These are phyloP conservation scores for Thereva nobilitata DNA, from an alignment of 2,888 invertebrate genomes.

Conservation along the genomic window DNA sequence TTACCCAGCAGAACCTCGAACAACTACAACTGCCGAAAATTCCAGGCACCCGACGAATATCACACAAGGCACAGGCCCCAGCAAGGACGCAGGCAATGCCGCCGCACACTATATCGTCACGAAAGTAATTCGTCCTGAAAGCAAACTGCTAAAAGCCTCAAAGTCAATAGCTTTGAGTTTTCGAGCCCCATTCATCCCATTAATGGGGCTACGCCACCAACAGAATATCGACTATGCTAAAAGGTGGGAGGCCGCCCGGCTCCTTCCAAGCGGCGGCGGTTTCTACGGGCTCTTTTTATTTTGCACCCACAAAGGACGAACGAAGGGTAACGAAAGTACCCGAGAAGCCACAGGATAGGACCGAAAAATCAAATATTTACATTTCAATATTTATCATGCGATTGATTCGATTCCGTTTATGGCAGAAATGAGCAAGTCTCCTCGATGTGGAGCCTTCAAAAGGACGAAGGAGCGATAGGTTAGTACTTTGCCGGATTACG, in stretches of 20 bases:
- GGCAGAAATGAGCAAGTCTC: slow-evolving; percentile 22
- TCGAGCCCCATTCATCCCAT: slow-evolving; percentile 26
- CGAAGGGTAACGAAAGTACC: slow-evolving; percentile 13
- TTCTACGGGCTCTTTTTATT: too few species aligned
- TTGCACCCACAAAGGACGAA: too few species aligned
- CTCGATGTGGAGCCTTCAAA: neutral
- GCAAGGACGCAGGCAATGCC: too few species aligned
- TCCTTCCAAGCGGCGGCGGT: too few species aligned
- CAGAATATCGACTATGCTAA: slow-evolving; percentile 1
- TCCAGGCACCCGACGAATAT: too few species aligned
- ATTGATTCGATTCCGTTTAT: slow-evolving; percentile 37
- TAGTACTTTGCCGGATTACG: too few species aligned
- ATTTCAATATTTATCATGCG: slow-evolving; percentile 40
- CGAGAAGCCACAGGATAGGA: slow-evolving; percentile 19
- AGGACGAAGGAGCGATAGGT: neutral
- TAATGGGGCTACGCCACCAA: slow-evolving; percentile 22
- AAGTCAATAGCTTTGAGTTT: slow-evolving; percentile 37
- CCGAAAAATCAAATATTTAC: slow-evolving; percentile 40
- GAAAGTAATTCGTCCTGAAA: slow-evolving; percentile 33
- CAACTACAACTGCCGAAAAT: slow-evolving; percentile 5
- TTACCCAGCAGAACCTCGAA: neutral
- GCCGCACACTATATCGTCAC: slow-evolving; percentile 2
- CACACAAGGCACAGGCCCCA: too few species aligned
- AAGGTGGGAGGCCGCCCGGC: too few species aligned
- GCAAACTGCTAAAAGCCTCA: slow-evolving; percentile 36